Evolutionary conservation across 37 sponge, comb jelly and placozoan species (phyloP), one percentile per base, ranked within the genome.

Genomic region (Eunapius fragilis): DNA sequence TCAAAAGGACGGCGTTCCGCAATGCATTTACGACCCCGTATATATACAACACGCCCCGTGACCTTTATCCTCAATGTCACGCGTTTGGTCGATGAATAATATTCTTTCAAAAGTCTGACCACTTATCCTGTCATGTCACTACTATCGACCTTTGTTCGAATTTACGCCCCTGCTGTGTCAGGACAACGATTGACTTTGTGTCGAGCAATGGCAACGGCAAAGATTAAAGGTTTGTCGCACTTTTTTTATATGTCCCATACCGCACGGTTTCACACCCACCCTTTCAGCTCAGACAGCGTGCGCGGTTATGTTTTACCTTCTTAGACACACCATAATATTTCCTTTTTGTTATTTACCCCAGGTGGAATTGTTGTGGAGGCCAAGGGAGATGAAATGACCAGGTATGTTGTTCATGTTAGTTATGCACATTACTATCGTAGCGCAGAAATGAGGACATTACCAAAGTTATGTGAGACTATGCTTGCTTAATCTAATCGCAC

Each of bases 381-480:
- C 25, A 89, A 98, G 80, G 98, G 98, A 75, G 98, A 98, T 92
- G 98, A 98, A 83, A 98, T 98, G 98, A 98, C 98, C 58, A 92
- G 97, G 97, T 96, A 31, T 70, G 80, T 22, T 11, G 0, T 32
- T n/a, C n/a, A n/a, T n/a, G n/a, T n/a, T n/a, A n/a, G n/a, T n/a
- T n/a, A n/a, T n/a, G n/a, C n/a, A n/a, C n/a, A n/a, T n/a, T n/a
- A n/a, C n/a, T n/a, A n/a, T n/a, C n/a, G n/a, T n/a, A n/a, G n/a
- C n/a, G n/a, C n/a, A n/a, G n/a, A n/a, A n/a, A n/a, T n/a, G n/a
- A n/a, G n/a, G n/a, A n/a, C n/a, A n/a, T n/a, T n/a, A n/a, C n/a
- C n/a, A n/a, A n/a, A n/a, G n/a, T n/a, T n/a, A n/a, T n/a, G n/a
- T n/a, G n/a, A n/a, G n/a, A n/a, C n/a, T n/a, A n/a, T n/a, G n/a